Conservation (phyloP, 2,113 vertebrate genomes). For the Meriones unguiculatus region DNA sequence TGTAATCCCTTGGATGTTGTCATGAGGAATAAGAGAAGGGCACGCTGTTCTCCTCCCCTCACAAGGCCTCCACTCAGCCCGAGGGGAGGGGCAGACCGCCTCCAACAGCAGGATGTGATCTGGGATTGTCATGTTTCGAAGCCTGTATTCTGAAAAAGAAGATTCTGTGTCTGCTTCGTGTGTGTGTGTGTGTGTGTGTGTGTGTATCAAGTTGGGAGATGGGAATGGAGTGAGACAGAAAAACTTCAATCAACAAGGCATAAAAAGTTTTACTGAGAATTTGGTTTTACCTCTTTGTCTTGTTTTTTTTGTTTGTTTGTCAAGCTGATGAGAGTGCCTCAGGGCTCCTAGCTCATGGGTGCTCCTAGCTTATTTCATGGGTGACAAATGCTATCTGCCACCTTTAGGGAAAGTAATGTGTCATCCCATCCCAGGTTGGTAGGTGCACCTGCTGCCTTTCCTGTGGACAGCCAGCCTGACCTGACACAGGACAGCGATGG, state of each 20-base stretch:
- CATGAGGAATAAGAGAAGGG: not conserved
- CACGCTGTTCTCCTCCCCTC: not conserved
- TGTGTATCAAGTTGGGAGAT: not conserved
- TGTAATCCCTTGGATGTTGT: not conserved
- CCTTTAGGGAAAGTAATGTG: not conserved
- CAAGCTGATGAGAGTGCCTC: not conserved
- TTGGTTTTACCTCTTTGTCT: not conserved
- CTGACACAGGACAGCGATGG: not conserved
- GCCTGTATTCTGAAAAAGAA: not conserved
- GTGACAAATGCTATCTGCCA: not conserved
- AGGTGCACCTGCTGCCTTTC: not conserved
- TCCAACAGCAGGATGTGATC: not conserved
- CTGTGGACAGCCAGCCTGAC: not conserved
- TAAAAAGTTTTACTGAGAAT: not conserved
- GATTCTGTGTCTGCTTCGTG: not conserved
- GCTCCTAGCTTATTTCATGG: no score
- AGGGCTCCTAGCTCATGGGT: not conserved
- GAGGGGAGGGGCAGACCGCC: not conserved
- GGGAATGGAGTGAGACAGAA: not conserved
- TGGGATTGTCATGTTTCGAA: not conserved
- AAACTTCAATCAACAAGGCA: not conserved
- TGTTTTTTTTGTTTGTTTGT: not conserved
- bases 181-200: not conserved
- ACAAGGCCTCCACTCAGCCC: not conserved
- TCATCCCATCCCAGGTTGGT: not conserved